Conservation (phyloP, 2,888 invertebrate genomes). For the Steinernema hermaphroditum region DNA sequence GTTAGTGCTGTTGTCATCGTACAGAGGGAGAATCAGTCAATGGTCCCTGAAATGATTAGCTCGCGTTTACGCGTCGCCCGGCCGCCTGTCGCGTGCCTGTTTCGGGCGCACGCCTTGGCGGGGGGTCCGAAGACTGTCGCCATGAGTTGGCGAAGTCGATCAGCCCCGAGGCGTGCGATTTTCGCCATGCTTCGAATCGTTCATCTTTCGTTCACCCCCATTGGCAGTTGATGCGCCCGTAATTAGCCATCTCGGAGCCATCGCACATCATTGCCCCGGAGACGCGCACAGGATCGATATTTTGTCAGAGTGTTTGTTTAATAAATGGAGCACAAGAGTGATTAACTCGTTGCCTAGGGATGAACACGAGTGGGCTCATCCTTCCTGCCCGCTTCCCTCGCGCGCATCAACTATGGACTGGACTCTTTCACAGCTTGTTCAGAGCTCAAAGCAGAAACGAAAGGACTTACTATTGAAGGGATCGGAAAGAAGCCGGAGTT, state of each 20-base stretch:
- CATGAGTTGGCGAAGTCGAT: background rate
- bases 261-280: conserved; percentile 5
- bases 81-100: conserved; percentile 25
- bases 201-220: background rate
- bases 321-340: conserved; percentile 30
- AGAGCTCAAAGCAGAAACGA: too few species aligned
- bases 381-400: background rate
- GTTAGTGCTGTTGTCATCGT: background rate
- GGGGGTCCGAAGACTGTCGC: conserved; percentile 25
- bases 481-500: too few species aligned
- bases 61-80: conserved; percentile 18
- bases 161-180: conserved; percentile 8
- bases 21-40: background rate
- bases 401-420: background rate
- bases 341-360: conserved; percentile 31
- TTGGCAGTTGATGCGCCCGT: conserved; percentile 27
- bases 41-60: conserved; percentile 29
- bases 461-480: too few species aligned
- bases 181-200: background rate
- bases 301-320: conserved; percentile 23
- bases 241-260: conserved; percentile 6
- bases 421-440: too few species aligned
- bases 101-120: background rate
- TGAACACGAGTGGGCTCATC: conserved; percentile 16
- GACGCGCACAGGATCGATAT: conserved; percentile 12